phyloP scores from a whole-genome alignment of 30 jellyfish, hydroid and myxozoan species.

The Nemopilema nomurai region DNA sequence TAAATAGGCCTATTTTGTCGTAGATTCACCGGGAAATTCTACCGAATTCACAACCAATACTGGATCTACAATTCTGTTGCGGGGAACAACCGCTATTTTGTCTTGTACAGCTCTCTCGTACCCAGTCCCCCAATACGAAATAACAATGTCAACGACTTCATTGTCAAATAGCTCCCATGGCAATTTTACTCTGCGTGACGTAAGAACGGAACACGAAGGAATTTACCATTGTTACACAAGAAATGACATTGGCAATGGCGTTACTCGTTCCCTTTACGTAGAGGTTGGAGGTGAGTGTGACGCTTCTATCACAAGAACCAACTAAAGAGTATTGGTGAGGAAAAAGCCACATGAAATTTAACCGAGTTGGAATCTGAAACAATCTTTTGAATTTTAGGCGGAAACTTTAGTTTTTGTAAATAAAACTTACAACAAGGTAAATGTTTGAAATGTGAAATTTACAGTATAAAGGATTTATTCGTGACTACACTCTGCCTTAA shows the following conservation, averaged over 20 bases:
- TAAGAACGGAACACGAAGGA: slow-evolving; percentile 8
- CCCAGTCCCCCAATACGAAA: slow-evolving; percentile 25
- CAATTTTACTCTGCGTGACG: not conserved
- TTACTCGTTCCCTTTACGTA: not conserved
- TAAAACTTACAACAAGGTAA: too few species aligned
- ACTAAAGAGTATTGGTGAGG: not conserved
- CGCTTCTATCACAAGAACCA: not conserved
- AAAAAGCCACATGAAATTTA: too few species aligned
- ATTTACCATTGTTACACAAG: slow-evolving; percentile 7
- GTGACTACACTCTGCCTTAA: too few species aligned
- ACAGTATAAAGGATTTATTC: too few species aligned
- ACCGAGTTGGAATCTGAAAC: too few species aligned
- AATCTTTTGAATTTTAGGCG: too few species aligned
- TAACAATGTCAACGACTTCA: slow-evolving; percentile 11
- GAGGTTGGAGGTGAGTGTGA: slow-evolving; percentile 29
- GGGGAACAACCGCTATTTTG: slow-evolving; percentile 16
- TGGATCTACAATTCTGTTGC: slow-evolving; percentile 31
- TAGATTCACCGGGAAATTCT: slow-evolving; percentile 43
- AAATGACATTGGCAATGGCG: slow-evolving; percentile 32
- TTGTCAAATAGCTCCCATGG: slow-evolving; percentile 8
- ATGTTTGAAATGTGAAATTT: too few species aligned
- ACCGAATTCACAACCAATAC: slow-evolving; percentile 37
- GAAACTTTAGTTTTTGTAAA: too few species aligned
- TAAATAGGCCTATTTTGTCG: too few species aligned
- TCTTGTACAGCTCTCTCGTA: slow-evolving; percentile 12